phyloP scores from a whole-genome alignment of 1,140 invertebrate genomes.

The Musca vetustissima region DNA sequence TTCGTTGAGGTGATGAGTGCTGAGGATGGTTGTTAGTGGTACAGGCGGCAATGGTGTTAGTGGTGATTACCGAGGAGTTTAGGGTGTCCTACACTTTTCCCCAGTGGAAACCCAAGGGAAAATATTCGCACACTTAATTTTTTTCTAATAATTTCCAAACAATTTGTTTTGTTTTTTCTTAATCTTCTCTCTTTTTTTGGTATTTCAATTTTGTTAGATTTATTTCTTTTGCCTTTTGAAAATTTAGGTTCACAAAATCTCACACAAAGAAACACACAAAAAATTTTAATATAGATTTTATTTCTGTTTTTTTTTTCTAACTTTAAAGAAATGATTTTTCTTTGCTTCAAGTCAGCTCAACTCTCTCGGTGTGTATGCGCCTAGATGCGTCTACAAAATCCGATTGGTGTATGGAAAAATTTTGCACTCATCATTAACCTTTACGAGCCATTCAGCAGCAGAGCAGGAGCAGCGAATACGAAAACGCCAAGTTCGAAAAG shows the following conservation, averaged over 20 bases:
- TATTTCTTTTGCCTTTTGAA: no score
- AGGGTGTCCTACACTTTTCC: no score
- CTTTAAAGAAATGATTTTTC: not conserved
- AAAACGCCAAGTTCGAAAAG: no score
- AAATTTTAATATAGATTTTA: not conserved
- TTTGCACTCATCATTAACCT: constrained; percentile 31
- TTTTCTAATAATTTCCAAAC: not conserved
- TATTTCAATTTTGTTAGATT: no score
- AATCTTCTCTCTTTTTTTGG: not conserved
- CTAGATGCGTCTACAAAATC: constrained; percentile 27
- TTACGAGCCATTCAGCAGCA: constrained; percentile 24
- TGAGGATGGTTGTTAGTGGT: no score
- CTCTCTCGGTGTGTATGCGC: constrained; percentile 11
- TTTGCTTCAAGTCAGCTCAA: constrained; percentile 5
- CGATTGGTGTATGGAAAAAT: constrained; percentile 31
- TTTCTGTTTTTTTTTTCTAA: not conserved
- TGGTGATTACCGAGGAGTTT: no score
- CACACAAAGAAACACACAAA: no score
- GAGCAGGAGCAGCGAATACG: not conserved
- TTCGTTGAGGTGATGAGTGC: not conserved
- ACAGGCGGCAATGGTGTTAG: no score
- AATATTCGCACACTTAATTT: not conserved
- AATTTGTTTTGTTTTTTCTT: not conserved
- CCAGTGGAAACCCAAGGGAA: no score
- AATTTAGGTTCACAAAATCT: no score